phyloP scores from a whole-genome alignment of 2,888 invertebrate species.

The Rhagonycha lutea region DNA sequence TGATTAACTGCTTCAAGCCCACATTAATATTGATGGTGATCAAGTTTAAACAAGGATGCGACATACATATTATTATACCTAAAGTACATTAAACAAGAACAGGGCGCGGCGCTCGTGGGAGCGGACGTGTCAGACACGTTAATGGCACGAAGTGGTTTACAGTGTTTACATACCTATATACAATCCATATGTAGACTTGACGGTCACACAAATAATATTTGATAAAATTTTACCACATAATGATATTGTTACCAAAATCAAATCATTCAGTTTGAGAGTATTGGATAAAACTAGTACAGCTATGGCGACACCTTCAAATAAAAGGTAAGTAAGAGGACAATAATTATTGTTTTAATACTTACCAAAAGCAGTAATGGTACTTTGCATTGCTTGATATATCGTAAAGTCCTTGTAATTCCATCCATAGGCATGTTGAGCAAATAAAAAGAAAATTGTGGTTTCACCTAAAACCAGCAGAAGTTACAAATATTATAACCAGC shows the following conservation, averaged over 20 bases:
- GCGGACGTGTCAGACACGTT: too few species aligned
- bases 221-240: neutral
- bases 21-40: too few species aligned
- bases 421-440: slow-evolving; percentile 14
- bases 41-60: too few species aligned
- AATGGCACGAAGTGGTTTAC: too few species aligned
- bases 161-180: neutral
- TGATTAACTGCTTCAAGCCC: too few species aligned
- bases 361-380: neutral
- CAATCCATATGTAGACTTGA: neutral
- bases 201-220: neutral
- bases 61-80: too few species aligned
- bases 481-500: neutral
- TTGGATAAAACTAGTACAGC: neutral
- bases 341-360: slow-evolving; percentile 22
- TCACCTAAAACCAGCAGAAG: neutral
- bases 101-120: too few species aligned
- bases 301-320: neutral
- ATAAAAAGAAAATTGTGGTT: neutral
- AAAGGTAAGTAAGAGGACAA: neutral
- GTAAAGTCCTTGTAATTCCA: slow-evolving; percentile 4
- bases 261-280: neutral
- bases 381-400: neutral
- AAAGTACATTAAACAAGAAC: too few species aligned
- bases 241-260: neutral